Base-by-base conservation (phyloP, 2,797 vertebrate genomes). In the Propithecus deckenii region DNA sequence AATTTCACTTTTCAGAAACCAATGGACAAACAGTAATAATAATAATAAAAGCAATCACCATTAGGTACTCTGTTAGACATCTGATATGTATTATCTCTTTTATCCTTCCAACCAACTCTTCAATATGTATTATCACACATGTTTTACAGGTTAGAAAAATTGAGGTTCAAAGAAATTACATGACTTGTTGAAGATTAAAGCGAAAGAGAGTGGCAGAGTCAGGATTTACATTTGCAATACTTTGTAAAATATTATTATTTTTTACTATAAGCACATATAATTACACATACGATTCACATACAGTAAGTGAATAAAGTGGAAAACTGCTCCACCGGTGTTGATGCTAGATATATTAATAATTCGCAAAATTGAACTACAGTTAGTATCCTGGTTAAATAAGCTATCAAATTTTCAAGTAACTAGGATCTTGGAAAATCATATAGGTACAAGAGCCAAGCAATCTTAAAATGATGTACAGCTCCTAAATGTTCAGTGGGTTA, bases 91-190 rank as follows among this genome's bases (percentile, higher is more conserved):
- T 41, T 86, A 69, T 72, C 59, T 94, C 48, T 79, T 85, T 69
- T 69, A 86, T 65, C 80, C 67, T 94, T 81, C n/a, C 92, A 92
- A 87, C 2, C 9, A 57, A 25, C 12, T 86, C 35, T 96, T 83
- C 61, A 88, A 7, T 65, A 59, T 35, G 7, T 94, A 86, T 93
- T 61, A 84, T 46, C 63, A 41, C 6, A 91, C 38, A 91, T 61
- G 93, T 83, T 96, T 95, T 81, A 96, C n/a, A 96, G 76, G 93
- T 83, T 67, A 75, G 71, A 93, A 95, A 96, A 94, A 95, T 0
- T 74, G 35, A 89, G 78, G 5, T 74, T 86, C 81, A 95, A 80
- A 55, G 35, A 91, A 95, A 32, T 83, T 57, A 89, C 50, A 86
- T 30, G 30, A 94, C 28, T 96, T 95, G 10, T 8, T 91, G 25